phyloP scores from a whole-genome alignment of 2,888 invertebrate genomes.

The Julus scanicus region DNA sequence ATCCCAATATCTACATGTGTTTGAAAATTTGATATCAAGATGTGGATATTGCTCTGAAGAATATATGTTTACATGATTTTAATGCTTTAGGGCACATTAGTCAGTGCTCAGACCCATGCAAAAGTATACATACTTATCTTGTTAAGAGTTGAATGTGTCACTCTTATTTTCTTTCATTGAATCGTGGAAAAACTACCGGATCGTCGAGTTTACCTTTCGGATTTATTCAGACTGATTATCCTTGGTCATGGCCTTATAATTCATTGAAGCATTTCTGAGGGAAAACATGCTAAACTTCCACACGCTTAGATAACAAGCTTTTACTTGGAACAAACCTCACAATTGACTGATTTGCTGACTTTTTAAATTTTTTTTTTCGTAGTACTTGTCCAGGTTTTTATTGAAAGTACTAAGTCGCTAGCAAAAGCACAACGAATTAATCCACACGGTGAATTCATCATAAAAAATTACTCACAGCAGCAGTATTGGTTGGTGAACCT shows the following conservation, averaged over 20 bases:
- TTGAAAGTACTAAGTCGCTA: neutral
- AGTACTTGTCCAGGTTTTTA: neutral
- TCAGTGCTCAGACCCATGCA: neutral
- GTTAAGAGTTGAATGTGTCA: neutral
- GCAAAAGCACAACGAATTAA: neutral
- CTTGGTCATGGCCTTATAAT: conserved; percentile 3
- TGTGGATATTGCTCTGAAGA: too few species aligned
- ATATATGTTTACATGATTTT: too few species aligned
- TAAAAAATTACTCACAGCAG: neutral
- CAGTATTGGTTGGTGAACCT: too few species aligned
- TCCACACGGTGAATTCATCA: neutral
- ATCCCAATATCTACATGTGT: too few species aligned
- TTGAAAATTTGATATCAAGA: too few species aligned
- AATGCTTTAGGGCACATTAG: too few species aligned
- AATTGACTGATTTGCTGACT: neutral
- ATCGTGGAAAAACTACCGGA: neutral
- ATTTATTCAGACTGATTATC: conserved; percentile 15
- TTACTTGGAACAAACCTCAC: neutral
- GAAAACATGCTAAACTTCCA: neutral
- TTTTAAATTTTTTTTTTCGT: neutral
- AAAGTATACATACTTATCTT: neutral
- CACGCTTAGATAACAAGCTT: neutral
- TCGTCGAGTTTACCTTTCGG: neutral
- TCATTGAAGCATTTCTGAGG: conserved; percentile 5
- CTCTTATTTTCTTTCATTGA: neutral